phyloP scores from a whole-genome alignment of 2,888 invertebrate species.

The Isotomurus palustris region DNA sequence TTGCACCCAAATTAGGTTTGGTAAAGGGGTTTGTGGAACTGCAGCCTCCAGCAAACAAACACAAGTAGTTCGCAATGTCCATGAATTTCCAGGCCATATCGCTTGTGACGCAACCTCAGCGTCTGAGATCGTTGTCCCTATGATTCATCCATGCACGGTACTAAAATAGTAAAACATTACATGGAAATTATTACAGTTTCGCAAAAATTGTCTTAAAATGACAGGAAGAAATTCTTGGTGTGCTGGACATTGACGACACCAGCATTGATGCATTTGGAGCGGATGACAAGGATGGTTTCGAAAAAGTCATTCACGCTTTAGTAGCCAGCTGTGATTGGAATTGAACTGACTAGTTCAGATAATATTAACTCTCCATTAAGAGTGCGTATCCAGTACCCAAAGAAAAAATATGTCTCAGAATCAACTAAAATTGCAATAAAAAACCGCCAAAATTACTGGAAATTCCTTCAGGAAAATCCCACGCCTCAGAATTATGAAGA shows the following conservation, averaged over 20 bases:
- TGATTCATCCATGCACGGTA: constrained; percentile 8
- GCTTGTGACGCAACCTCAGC: constrained; percentile 38
- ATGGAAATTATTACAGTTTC: neutral
- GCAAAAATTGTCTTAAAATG: neutral
- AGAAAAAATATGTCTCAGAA: no score
- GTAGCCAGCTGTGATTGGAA: constrained; percentile 24
- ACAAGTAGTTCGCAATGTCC: constrained; percentile 38
- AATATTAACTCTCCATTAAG: no score
- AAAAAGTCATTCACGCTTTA: constrained; percentile 28
- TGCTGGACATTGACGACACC: constrained; percentile 39
- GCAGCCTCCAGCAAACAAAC: constrained; percentile 28
- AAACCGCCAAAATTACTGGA: no score
- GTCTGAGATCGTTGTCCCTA: constrained; percentile 42
- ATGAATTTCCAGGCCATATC: constrained; percentile 42
- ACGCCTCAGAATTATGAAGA: no score
- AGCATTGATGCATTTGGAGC: constrained; percentile 29
- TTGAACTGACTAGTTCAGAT: neutral
- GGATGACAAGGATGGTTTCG: constrained; percentile 34
- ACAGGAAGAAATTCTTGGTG: constrained; percentile 29
- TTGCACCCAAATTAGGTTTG: constrained; percentile 39
- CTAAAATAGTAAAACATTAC: neutral
- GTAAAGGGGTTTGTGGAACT: constrained; percentile 41
- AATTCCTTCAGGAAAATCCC: no score
- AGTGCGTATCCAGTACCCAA: no score
- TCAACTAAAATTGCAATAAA: no score